phyloP scores from a whole-genome alignment of 1,140 invertebrate genomes.

The Temnothorax nylanderi region DNA sequence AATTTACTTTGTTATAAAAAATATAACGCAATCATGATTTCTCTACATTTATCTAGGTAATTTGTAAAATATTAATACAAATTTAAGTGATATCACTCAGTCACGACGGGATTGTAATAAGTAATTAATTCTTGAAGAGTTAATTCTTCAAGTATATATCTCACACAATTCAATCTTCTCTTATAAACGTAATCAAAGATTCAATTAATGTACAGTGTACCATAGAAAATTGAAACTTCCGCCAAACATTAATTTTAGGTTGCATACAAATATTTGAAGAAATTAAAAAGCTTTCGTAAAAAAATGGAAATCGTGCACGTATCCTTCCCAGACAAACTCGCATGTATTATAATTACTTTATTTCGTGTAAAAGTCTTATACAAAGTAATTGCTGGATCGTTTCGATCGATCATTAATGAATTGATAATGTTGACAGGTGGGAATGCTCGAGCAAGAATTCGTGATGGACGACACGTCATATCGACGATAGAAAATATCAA shows the following conservation, averaged over 20 bases:
- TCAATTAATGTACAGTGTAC: slow-evolving; percentile 9
- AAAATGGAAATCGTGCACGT: not conserved
- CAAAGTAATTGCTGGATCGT: not conserved
- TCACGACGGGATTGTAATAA: not conserved
- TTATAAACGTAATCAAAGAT: slow-evolving; percentile 22
- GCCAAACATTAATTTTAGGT: slow-evolving; percentile 12
- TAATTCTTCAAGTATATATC: not conserved
- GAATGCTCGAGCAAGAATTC: slow-evolving; percentile 41
- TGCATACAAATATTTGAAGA: slow-evolving; percentile 15
- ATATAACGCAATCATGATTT: not conserved
- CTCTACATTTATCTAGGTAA: not conserved
- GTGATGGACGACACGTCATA: not conserved
- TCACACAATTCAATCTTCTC: not conserved
- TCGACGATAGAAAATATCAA: slow-evolving; percentile 8
- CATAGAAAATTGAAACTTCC: slow-evolving; percentile 5
- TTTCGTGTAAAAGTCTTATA: not conserved
- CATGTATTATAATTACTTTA: not conserved
- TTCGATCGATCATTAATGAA: not conserved
- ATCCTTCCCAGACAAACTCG: too few species aligned
- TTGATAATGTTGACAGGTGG: slow-evolving; percentile 36
- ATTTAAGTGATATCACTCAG: not conserved
- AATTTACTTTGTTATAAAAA: not conserved
- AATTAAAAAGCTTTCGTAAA: not conserved
- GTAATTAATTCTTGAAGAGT: not conserved
- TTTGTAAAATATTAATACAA: not conserved